phyloP scores from a whole-genome alignment of 2,797 vertebrate species.

The Bovichtus diacanthus region DNA sequence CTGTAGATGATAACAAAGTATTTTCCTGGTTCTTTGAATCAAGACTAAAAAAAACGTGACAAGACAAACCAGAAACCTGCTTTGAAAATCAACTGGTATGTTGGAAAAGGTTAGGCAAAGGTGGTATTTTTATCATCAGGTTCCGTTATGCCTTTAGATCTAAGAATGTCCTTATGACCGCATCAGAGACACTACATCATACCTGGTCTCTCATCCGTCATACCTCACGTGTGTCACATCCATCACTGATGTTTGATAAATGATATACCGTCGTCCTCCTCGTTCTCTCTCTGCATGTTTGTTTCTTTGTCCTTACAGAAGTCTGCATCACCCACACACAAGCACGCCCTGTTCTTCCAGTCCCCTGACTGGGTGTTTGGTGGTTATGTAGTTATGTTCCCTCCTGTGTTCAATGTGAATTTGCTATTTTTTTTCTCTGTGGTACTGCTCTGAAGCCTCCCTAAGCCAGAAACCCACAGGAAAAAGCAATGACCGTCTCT shows the following conservation, averaged over 20 bases:
- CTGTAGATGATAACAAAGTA: background rate
- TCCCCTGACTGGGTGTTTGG: slow-evolving; percentile 4
- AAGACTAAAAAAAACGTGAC: background rate
- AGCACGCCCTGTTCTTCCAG: background rate
- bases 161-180: slow-evolving; percentile 17
- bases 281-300: slow-evolving; percentile 14
- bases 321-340: slow-evolving; percentile 1
- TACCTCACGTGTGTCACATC: slow-evolving; percentile 17
- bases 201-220: slow-evolving; percentile 13
- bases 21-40: background rate
- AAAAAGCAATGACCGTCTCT: background rate
- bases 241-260: slow-evolving; percentile 30
- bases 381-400: slow-evolving; percentile 10
- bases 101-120: background rate
- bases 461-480: background rate
- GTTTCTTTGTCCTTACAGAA: slow-evolving; percentile 20
- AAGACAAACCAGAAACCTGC: background rate
- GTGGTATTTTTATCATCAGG: background rate
- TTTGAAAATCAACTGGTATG: background rate
- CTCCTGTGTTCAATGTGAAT: background rate
- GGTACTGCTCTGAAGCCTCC: background rate
- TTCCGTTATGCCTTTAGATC: background rate
- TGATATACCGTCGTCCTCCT: background rate
- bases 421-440: background rate
- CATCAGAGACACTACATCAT: slow-evolving; percentile 15